These are phyloP conservation scores for Coenonympha arcania DNA, from an alignment of 2,888 invertebrate species.

Conservation along the genomic window DNA sequence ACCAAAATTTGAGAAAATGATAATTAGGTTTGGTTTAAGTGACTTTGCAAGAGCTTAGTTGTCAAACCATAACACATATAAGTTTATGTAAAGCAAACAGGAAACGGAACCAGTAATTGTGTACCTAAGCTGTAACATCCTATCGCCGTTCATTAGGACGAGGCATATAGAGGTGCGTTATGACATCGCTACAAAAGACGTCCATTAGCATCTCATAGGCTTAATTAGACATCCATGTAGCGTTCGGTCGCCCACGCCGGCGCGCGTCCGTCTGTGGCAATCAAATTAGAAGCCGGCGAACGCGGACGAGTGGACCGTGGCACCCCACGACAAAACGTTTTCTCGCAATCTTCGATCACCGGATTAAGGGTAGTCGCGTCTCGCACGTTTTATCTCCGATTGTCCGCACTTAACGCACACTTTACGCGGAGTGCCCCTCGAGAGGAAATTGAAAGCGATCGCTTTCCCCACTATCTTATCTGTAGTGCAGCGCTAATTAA, in stretches of 20 bases:
- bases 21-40: no score
- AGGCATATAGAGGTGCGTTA: constrained; percentile 37
- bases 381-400: constrained; percentile 74
- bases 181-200: constrained; percentile 56
- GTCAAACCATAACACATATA: no score
- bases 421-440: constrained; percentile 72
- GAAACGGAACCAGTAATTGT: background rate
- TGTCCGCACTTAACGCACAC: constrained; percentile 74
- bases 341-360: constrained; percentile 74
- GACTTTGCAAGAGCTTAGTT: no score
- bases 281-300: constrained; percentile 67
- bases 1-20: no score
- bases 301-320: constrained; percentile 56
- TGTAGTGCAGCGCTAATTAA: constrained; percentile 72
- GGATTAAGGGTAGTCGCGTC: constrained; percentile 72
- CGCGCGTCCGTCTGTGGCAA: constrained; percentile 56
- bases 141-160: constrained; percentile 28
- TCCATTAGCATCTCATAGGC: constrained; percentile 62
- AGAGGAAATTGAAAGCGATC: constrained; percentile 75
- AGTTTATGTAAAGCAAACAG: no score
- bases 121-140: constrained; percentile 2
- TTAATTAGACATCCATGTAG: constrained; percentile 63
- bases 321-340: constrained; percentile 74
- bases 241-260: constrained; percentile 53
- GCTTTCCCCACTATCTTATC: constrained; percentile 72